phyloP scores from a whole-genome alignment of 2,113 vertebrate species.

The Casuarius casuarius region DNA sequence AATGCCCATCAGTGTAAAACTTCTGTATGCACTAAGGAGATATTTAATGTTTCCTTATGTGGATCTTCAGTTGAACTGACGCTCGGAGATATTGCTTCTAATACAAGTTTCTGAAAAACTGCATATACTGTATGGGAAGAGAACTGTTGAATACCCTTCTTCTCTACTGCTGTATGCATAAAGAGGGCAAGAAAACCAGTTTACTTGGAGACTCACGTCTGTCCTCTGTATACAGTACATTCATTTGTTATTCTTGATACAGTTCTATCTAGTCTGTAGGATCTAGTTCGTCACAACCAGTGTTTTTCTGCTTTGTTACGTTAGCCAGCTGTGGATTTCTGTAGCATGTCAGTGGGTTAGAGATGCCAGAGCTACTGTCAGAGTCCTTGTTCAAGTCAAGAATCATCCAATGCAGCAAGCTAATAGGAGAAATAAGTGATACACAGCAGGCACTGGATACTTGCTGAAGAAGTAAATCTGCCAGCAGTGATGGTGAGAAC shows the following conservation, averaged over 20 bases:
- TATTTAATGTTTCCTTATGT: neutral
- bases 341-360: neutral
- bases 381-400: neutral
- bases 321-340: fast-evolving
- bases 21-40: neutral
- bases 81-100: neutral
- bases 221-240: neutral
- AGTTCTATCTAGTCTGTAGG: neutral
- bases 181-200: neutral
- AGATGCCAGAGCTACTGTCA: neutral
- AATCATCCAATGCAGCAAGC: neutral
- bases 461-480: neutral
- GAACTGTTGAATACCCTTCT: neutral
- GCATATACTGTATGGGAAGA: neutral
- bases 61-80: neutral
- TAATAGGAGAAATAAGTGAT: neutral
- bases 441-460: fast-evolving
- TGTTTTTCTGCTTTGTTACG: neutral
- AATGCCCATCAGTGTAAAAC: neutral
- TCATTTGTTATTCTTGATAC: neutral
- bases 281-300: neutral
- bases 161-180: neutral
- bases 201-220: neutral
- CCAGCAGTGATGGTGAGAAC: neutral
- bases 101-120: neutral